These are phyloP conservation scores for Odobenus rosmarus DNA, from an alignment of 2,113 vertebrate genomes.

Conservation along the genomic window DNA sequence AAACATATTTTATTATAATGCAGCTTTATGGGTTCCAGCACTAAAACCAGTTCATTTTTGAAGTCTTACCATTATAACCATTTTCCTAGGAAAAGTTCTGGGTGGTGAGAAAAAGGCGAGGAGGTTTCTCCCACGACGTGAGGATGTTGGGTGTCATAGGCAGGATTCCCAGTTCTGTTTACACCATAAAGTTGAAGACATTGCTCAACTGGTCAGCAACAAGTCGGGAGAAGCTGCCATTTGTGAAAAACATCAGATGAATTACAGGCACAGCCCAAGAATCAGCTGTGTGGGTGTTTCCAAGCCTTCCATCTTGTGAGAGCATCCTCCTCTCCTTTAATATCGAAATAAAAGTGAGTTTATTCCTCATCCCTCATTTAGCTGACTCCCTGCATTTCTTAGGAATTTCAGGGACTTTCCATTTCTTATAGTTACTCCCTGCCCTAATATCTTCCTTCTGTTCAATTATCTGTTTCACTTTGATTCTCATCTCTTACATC, in stretches of 20 bases:
- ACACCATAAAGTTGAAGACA: neutral
- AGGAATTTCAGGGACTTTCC: slow-evolving; percentile 55
- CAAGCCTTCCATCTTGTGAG: neutral
- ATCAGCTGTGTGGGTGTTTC: neutral
- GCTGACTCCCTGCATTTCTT: neutral
- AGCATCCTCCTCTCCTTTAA: neutral
- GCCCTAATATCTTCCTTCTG: neutral
- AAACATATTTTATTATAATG: slow-evolving; percentile 48
- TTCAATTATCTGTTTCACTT: neutral
- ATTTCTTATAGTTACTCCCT: neutral
- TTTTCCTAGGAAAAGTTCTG: neutral
- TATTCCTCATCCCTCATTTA: neutral
- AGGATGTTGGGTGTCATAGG: neutral
- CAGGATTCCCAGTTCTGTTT: slow-evolving; percentile 36
- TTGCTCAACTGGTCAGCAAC: slow-evolving; percentile 32
- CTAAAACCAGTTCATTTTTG: slow-evolving; percentile 11
- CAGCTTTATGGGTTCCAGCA: neutral
- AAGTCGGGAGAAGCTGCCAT: slow-evolving; percentile 39
- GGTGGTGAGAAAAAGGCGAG: neutral
- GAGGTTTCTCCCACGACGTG: neutral
- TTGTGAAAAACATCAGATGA: slow-evolving; percentile 34
- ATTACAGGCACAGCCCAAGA: neutral
- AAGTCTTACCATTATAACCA: neutral
- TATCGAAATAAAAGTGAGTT: neutral
- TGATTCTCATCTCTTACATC: neutral